phyloP scores from a whole-genome alignment of 1,140 invertebrate species.

The Drosophila tani region DNA sequence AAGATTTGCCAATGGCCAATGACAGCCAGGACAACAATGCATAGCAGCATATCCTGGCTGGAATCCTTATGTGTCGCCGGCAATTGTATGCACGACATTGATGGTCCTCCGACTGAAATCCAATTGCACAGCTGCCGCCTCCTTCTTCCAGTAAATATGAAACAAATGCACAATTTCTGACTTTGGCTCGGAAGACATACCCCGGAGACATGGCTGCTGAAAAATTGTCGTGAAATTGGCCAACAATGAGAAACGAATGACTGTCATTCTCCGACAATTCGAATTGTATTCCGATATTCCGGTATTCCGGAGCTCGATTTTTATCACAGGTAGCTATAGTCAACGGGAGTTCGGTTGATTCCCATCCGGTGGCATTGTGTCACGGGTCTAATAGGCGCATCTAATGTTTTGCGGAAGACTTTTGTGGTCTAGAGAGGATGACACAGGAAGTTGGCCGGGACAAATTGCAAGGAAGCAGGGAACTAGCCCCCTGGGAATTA shows the following conservation, averaged over 20 bases:
- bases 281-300: conserved; percentile 42
- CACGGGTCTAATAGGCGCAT: conserved; percentile 58
- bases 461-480: conserved; percentile 20
- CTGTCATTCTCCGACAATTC: conserved; percentile 60
- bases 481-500: conserved; percentile 11
- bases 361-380: conserved; percentile 58
- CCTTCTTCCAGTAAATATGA: conserved; percentile 66
- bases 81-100: conserved; percentile 82
- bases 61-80: conserved; percentile 77
- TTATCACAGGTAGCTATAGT: conserved; percentile 54
- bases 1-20: conserved; percentile 62
- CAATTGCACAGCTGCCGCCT: conserved; percentile 70
- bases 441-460: conserved; percentile 65
- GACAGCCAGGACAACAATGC: conserved; percentile 31
- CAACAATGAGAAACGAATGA: conserved; percentile 72
- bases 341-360: conserved; percentile 16
- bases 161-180: conserved; percentile 71
- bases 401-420: conserved; percentile 75
- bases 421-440: conserved; percentile 41
- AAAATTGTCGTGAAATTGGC: conserved; percentile 81
- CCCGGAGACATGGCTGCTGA: conserved; percentile 59
- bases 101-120: conserved; percentile 63
- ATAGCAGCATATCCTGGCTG: conserved; percentile 60
- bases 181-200: conserved; percentile 32
- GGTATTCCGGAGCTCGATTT: conserved; percentile 31